Conservation (phyloP, 2,888 invertebrate species). For the Athrips mouffetella region DNA sequence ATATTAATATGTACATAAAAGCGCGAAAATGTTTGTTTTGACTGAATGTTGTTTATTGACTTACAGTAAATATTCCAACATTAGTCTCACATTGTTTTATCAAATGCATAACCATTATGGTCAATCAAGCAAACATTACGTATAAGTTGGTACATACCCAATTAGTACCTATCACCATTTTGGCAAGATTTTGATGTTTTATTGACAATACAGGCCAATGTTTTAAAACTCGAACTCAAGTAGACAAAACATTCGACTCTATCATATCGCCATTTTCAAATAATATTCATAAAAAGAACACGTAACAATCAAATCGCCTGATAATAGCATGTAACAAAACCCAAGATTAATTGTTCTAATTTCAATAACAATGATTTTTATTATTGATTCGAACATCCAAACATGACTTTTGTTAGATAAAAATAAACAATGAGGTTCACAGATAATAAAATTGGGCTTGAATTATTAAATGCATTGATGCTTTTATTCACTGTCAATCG, state of each 20-base stretch:
- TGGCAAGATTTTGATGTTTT: no score
- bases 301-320: conserved; percentile 23
- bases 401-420: conserved; percentile 18
- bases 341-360: conserved; percentile 64
- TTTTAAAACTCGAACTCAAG: background rate
- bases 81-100: no score
- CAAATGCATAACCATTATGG: no score
- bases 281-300: background rate
- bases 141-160: no score
- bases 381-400: conserved; percentile 5
- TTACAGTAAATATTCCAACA: no score
- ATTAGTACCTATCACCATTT: no score
- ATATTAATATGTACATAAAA: no score
- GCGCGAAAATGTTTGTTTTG: no score
- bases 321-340: conserved; percentile 39
- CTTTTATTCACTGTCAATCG: conserved; percentile 32
- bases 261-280: background rate
- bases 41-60: no score
- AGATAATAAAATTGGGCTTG: conserved; percentile 74
- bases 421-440: conserved; percentile 62
- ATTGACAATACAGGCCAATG: background rate
- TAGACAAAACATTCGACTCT: background rate
- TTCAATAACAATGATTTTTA: conserved; percentile 51
- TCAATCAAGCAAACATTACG: no score
- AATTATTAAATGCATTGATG: conserved; percentile 32